Evolutionary conservation across 2,888 invertebrate species (phyloP).

Genomic region (Cataglyphis altisquamis): DNA sequence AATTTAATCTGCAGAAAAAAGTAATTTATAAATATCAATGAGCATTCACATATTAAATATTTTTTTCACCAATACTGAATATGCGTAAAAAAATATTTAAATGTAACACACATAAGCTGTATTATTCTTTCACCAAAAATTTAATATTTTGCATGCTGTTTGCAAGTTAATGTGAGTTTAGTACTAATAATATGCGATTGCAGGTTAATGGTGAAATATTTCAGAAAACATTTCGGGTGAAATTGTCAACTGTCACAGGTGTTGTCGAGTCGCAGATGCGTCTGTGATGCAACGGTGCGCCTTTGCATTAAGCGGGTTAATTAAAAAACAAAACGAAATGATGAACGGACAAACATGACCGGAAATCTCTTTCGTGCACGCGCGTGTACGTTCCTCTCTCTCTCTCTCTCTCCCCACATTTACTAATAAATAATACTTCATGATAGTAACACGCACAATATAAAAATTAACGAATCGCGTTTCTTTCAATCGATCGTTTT

Average conservation of each 20-base stretch:
- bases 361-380: conserved; percentile 8
- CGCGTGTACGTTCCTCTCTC: background rate
- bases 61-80: background rate
- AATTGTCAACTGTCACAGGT: conserved; percentile 50
- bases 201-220: conserved; percentile 33
- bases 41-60: background rate
- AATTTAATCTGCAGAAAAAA: background rate
- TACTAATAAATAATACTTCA: conserved; percentile 49
- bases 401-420: conserved; percentile 2
- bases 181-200: conserved; percentile 29
- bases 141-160: conserved; percentile 7
- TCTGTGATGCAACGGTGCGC: conserved; percentile 34
- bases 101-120: background rate
- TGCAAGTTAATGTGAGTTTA: conserved; percentile 21
- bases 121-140: background rate
- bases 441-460: conserved; percentile 28
- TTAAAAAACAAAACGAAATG: conserved; percentile 50
- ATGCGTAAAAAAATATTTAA: background rate
- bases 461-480: conserved; percentile 42
- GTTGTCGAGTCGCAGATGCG: conserved; percentile 56
- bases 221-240: conserved; percentile 32
- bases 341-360: conserved; percentile 30
- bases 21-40: background rate
- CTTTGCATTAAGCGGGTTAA: conserved; percentile 41
- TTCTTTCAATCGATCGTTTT: conserved; percentile 37